Conservation (phyloP, 2,888 invertebrate species). For the Cactoblastis cactorum region DNA sequence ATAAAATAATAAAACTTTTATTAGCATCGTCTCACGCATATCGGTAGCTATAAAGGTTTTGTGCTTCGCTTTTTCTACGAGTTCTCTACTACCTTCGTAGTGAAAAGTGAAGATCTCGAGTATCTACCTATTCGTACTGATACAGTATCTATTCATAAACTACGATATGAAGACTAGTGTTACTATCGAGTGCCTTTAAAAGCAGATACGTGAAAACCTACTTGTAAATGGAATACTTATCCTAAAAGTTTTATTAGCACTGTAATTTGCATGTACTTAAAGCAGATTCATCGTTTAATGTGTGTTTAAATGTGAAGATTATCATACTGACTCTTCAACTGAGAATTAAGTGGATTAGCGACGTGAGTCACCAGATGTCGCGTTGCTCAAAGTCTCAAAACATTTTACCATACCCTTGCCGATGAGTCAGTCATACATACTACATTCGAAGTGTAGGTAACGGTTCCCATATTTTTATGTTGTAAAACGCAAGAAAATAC, state of each 20-base stretch:
- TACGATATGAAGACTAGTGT: neutral
- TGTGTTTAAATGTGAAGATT: neutral
- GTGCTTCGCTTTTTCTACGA: slow-evolving; percentile 41
- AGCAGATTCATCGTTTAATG: neutral
- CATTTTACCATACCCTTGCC: neutral
- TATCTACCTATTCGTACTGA: neutral
- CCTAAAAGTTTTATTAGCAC: neutral
- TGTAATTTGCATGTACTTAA: neutral
- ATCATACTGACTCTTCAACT: neutral
- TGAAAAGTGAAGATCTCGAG: slow-evolving; percentile 5
- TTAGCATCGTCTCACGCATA: slow-evolving; percentile 46
- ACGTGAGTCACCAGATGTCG: neutral
- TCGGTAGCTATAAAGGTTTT: slow-evolving; percentile 43
- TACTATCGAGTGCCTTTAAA: neutral
- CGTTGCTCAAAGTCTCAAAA: neutral
- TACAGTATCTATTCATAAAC: neutral
- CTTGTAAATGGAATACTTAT: neutral
- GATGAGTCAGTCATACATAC: neutral
- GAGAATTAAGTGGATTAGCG: neutral
- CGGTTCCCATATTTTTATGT: neutral
- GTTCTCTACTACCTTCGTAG: slow-evolving; percentile 3
- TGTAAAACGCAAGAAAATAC: slow-evolving; percentile 4
- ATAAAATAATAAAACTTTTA: slow-evolving; percentile 63
- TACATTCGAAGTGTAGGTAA: too few relatives aligned
- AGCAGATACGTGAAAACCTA: neutral